Evolutionary conservation across 2,797 vertebrate species (phyloP).

Genomic region (Sebastes cheni): DNA sequence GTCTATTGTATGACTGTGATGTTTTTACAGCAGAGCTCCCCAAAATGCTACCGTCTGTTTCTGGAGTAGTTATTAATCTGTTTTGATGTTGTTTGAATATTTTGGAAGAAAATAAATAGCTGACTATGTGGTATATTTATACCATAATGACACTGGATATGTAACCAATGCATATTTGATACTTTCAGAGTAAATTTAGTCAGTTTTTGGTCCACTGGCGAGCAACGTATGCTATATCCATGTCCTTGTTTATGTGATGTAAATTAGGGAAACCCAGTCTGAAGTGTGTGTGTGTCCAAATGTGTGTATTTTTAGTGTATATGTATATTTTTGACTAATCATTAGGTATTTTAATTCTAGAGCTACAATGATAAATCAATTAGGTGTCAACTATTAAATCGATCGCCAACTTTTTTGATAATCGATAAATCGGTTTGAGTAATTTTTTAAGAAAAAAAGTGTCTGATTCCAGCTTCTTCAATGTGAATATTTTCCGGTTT

Average conservation of each 20-base stretch:
- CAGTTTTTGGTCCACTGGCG: neutral
- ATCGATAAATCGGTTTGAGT: too few species aligned
- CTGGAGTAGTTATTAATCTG: neutral
- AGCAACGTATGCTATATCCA: neutral
- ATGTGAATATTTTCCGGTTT: too few species aligned
- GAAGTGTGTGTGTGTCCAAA: neutral
- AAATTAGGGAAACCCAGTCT: neutral
- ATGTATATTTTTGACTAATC: neutral
- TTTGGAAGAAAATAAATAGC: neutral
- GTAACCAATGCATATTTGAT: neutral
- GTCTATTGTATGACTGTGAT: neutral
- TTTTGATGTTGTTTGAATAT: neutral
- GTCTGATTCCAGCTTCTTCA: too few species aligned
- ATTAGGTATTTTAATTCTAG: too few species aligned
- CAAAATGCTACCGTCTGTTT: constrained; percentile 1
- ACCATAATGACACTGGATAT: neutral
- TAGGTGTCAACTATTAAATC: too few species aligned
- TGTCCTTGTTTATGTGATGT: too few species aligned
- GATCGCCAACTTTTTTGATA: too few species aligned
- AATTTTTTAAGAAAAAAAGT: too few species aligned
- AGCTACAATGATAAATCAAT: too few species aligned
- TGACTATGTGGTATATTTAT: neutral
- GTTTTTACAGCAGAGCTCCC: neutral
- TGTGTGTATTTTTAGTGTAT: neutral
- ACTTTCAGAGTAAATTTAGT: neutral